Evolutionary conservation across 1,140 invertebrate species (phyloP).

Genomic region (Drosophila mayri): DNA sequence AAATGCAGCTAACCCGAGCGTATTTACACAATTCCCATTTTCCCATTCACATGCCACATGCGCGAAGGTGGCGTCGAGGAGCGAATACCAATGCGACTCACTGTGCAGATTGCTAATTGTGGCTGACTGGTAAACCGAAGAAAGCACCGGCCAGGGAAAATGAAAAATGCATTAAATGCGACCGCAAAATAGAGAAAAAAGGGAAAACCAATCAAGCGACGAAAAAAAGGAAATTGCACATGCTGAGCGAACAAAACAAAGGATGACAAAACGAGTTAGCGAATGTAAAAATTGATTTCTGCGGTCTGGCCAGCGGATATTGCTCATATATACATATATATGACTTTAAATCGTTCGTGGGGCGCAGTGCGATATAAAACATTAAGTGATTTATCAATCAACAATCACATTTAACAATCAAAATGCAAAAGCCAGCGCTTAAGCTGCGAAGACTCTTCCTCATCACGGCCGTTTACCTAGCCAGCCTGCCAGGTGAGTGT

Average conservation of each 20-base stretch:
- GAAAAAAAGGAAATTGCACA: constrained; percentile 67
- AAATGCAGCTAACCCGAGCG: constrained; percentile 61
- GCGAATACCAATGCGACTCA: constrained; percentile 56
- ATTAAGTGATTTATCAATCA: constrained; percentile 41
- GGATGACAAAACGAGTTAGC: constrained; percentile 45
- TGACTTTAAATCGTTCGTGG: constrained; percentile 46
- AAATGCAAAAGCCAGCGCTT: constrained; percentile 44
- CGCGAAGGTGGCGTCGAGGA: constrained; percentile 13
- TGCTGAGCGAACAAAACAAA: constrained; percentile 32
- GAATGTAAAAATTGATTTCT: constrained; percentile 80
- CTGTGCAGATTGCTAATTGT: constrained; percentile 72
- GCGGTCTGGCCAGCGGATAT: constrained; percentile 63
- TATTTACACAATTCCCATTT: constrained; percentile 51
- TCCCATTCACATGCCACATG: constrained; percentile 3
- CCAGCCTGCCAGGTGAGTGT: constrained; percentile 67
- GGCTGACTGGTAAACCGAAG: constrained; percentile 51
- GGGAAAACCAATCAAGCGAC: constrained; percentile 45
- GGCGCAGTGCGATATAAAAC: constrained; percentile 21
- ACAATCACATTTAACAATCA: constrained; percentile 35
- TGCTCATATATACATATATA: constrained; percentile 32
- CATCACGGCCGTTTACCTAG: constrained; percentile 52
- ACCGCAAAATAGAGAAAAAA: constrained; percentile 68
- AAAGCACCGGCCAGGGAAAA: constrained; percentile 37
- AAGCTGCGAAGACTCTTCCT: constrained; percentile 50
- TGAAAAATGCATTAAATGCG: constrained; percentile 77